Conservation (phyloP, 2,797 vertebrate genomes). For the Merluccius polli region DNA sequence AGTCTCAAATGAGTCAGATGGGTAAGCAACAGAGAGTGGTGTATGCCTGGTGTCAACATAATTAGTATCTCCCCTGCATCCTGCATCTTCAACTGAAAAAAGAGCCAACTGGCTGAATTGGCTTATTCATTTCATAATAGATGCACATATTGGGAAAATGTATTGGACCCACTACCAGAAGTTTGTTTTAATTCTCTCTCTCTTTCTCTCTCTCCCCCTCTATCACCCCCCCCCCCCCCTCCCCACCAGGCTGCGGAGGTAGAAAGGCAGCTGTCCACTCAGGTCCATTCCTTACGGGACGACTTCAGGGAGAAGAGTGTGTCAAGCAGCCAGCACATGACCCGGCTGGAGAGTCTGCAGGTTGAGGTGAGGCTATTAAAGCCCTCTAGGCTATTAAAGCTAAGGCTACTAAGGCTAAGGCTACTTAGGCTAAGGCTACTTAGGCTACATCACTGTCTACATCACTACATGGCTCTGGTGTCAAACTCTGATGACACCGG, state of each 20-base stretch:
- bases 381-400: background rate
- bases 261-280: constrained; percentile 92
- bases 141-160: background rate
- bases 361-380: constrained; percentile 83
- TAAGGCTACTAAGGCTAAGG: background rate
- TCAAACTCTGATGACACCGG: background rate
- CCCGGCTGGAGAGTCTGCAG: constrained; percentile 88
- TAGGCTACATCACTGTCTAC: too few species aligned
- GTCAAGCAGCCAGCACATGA: constrained; percentile 92
- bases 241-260: constrained; percentile 87
- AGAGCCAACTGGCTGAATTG: background rate
- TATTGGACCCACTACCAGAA: background rate
- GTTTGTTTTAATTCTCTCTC: background rate
- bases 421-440: background rate
- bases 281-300: constrained; percentile 90
- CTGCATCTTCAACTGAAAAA: background rate
- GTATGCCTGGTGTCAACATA: background rate
- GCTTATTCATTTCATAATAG: background rate
- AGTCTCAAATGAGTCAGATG: constrained; percentile 23
- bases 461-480: background rate
- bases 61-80: background rate
- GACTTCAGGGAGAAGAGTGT: constrained; percentile 94
- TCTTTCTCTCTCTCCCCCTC: constrained; percentile 5
- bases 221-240: constrained; percentile 10
- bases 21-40: background rate